These are phyloP conservation scores for Platerodrilus igneus DNA, from an alignment of 2,888 invertebrate genomes.

Conservation along the genomic window DNA sequence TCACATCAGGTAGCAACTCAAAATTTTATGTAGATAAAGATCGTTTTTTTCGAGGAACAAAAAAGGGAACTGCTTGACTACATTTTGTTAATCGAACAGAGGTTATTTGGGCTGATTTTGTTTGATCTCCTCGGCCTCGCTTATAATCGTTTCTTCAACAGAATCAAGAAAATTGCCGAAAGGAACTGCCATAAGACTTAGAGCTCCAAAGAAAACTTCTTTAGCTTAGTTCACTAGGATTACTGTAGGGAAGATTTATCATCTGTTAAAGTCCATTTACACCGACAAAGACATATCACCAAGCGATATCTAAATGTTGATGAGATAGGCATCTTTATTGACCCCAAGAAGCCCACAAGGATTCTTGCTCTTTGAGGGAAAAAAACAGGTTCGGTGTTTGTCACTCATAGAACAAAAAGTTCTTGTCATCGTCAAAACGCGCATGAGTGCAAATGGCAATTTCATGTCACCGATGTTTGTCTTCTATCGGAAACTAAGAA, in stretches of 20 bases:
- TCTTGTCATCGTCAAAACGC: conserved; percentile 3
- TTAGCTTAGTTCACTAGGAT: not conserved
- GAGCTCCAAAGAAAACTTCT: not conserved
- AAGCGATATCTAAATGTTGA: no score
- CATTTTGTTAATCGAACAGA: not conserved
- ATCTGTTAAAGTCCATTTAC: not conserved
- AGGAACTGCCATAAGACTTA: not conserved
- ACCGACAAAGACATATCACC: not conserved
- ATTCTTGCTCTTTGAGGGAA: conserved; percentile 3
- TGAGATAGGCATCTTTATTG: conserved; percentile 1
- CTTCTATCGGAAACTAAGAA: conserved; percentile 9
- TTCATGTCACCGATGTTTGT: conserved; percentile 11
- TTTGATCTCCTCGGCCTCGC: not conserved
- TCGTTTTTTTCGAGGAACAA: conserved; percentile 5
- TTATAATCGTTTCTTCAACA: not conserved
- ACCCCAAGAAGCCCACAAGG: conserved; percentile 6
- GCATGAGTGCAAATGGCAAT: conserved; percentile 8
- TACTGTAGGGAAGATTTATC: not conserved
- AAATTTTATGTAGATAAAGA: not conserved
- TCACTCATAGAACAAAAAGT: no score
- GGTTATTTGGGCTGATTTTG: conserved; percentile 1
- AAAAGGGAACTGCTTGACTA: not conserved
- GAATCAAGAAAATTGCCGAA: not conserved
- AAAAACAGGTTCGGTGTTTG: conserved; percentile 6
- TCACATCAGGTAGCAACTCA: no score